These are phyloP conservation scores for Glossosoma conforme DNA, from an alignment of 1,140 invertebrate species.

Conservation along the genomic window DNA sequence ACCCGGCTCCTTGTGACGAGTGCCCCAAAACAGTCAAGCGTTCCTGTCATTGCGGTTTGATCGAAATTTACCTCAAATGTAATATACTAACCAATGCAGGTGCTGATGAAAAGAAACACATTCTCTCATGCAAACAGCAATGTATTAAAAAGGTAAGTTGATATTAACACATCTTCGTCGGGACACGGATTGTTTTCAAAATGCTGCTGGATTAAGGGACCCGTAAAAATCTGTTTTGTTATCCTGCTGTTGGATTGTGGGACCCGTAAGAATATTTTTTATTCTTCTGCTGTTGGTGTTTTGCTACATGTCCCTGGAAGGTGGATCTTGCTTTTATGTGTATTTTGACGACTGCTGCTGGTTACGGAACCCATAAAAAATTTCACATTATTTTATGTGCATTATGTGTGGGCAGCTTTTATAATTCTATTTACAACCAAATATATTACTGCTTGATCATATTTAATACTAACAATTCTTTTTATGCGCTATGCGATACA, in stretches of 20 bases:
- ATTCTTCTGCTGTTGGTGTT: neutral
- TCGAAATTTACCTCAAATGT: slow-evolving; percentile 69
- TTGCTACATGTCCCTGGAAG: neutral
- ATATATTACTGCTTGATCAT: too few species aligned
- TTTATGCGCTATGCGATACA: too few species aligned
- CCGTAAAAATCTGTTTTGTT: too few species aligned
- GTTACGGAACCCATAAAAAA: too few species aligned
- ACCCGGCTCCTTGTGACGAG: slow-evolving; percentile 61
- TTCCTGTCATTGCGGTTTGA: slow-evolving; percentile 75
- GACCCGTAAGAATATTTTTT: too few species aligned
- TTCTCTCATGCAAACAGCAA: slow-evolving; percentile 73
- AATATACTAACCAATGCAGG: slow-evolving; percentile 56
- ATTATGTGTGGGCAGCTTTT: too few species aligned
- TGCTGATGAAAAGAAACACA: slow-evolving; percentile 42
- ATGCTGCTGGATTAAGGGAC: neutral
- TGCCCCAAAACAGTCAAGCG: slow-evolving; percentile 69
- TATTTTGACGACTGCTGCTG: too few species aligned
- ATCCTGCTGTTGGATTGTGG: too few species aligned
- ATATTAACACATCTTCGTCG: neutral
- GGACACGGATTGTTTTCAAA: too few species aligned
- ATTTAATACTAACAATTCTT: too few species aligned
- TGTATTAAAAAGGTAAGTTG: slow-evolving; percentile 75
- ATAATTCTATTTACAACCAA: too few species aligned
- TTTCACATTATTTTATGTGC: too few species aligned
- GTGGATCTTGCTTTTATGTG: neutral